Evolutionary conservation across 2,113 vertebrate species (phyloP), one percentile per base, ranked within the genome.

Genomic region (Grammomys surdaster): DNA sequence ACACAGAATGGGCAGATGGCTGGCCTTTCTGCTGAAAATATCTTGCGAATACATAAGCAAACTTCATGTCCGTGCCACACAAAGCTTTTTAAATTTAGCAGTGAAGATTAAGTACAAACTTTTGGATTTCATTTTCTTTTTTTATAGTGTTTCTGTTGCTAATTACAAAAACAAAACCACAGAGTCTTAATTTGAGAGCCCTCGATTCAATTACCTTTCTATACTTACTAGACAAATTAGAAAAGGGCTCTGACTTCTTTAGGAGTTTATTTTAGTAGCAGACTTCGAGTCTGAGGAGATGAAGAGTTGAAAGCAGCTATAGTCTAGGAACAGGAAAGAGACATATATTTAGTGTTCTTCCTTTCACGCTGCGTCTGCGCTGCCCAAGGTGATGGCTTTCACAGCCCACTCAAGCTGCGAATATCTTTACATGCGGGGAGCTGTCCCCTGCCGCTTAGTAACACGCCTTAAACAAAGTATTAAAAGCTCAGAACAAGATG

Each of bases 21-120:
- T 95, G 96, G 96, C 70, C 36, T 92, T 95, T 76, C 28, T 87
- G 48, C 94, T 81, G 72, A 96, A 96, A 97, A 97, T 97, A 97
- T 73, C 56, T 69, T 77, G 20, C 69, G 91, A 89, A 93, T 89
- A 96, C 85, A 93, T 36, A 87, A 81, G 85, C 96, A 91, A 92
- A 89, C 90, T 95, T 95, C 88, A 88, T 87, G 88, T 76, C 88
- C 63, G 70, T 63, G 77, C 86, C 77, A 90, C 77, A 89, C 77
- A 96, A 96, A 95, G 70, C 65, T 95, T 94, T 93, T 93, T 96
- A 97, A 96, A 97, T 98, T 97, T 96, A 97, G 96, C 88, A 91
- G 36, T 36, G 22, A 85, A 82, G 58, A 92, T 97, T 91, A 95
- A 96, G 88, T 89, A 43, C 46, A 96, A 67, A 90, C 54, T 95